phyloP scores from a whole-genome alignment of 1,140 invertebrate genomes.

The Oncopodura yosiiana region DNA sequence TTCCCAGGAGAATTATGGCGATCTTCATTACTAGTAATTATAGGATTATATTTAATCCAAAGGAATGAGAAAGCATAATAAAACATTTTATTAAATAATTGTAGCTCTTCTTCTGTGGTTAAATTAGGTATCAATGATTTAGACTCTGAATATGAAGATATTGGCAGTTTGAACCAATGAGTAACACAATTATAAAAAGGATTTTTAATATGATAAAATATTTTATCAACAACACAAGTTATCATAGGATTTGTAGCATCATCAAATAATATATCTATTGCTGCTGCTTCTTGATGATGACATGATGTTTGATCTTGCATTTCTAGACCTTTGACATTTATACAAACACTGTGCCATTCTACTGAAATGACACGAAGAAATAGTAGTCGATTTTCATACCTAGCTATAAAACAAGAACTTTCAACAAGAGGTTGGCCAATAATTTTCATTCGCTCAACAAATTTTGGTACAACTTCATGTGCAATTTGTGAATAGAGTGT shows the following conservation, averaged over 20 bases:
- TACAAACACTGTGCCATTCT: conserved; percentile 30
- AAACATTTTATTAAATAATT: conserved; percentile 23
- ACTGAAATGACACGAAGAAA: conserved; percentile 23
- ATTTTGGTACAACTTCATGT: conserved; percentile 1
- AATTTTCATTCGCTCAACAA: background rate
- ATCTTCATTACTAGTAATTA: conserved; percentile 18
- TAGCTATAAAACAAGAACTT: conserved; percentile 24
- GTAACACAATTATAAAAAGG: too few species aligned
- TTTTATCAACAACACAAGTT: background rate
- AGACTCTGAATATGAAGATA: conserved; percentile 29
- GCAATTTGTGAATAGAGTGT: conserved; percentile 28
- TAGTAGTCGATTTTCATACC: conserved; percentile 30
- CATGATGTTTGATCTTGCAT: conserved; percentile 35
- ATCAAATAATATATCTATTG: conserved; percentile 29
- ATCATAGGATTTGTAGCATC: background rate
- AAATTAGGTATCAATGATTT: conserved; percentile 21
- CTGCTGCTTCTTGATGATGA: conserved; percentile 33
- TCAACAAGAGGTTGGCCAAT: conserved; percentile 1
- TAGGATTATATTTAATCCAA: conserved; percentile 32
- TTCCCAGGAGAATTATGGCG: background rate
- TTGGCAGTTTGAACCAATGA: background rate
- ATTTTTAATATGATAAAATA: too few species aligned
- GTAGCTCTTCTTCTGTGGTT: conserved; percentile 8
- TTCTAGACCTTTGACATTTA: conserved; percentile 31
- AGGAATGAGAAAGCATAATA: conserved; percentile 28